Evolutionary conservation across 2,888 invertebrate genomes (phyloP).

Genomic region (Petrolisthes manimaculis): DNA sequence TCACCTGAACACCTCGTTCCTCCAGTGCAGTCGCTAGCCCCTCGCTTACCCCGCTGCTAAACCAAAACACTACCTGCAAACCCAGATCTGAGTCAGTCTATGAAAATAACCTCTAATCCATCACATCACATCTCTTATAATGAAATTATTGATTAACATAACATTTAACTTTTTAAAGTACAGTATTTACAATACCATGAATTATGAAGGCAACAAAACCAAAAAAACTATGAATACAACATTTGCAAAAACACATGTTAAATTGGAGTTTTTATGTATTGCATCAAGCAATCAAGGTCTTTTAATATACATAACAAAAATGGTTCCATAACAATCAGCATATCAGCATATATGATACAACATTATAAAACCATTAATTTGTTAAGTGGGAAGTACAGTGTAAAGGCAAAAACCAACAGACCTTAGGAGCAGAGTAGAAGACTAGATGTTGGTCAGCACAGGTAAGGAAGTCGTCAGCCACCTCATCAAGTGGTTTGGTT

Average conservation of each 20-base stretch:
- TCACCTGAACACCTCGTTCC: slow-evolving; percentile 38
- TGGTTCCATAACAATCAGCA: background rate
- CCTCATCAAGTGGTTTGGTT: slow-evolving; percentile 55
- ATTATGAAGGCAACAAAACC: too few relatives aligned
- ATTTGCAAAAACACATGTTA: too few relatives aligned
- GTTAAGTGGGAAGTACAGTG: background rate
- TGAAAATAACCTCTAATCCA: too few relatives aligned
- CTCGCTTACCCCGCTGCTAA: slow-evolving; percentile 59
- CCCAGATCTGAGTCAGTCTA: too few relatives aligned
- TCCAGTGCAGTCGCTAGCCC: slow-evolving; percentile 42
- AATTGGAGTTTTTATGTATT: background rate
- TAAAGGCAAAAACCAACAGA: background rate
- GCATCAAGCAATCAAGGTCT: too few relatives aligned
- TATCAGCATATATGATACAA: background rate
- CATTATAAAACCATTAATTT: background rate
- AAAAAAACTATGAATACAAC: too few relatives aligned
- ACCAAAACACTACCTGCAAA: slow-evolving; percentile 60
- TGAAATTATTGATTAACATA: too few relatives aligned
- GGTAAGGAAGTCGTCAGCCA: slow-evolving; percentile 52
- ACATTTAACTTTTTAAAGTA: too few relatives aligned
- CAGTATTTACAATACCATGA: too few relatives aligned
- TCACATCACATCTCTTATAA: too few relatives aligned
- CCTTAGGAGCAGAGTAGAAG: slow-evolving; percentile 56
- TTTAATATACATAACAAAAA: background rate
- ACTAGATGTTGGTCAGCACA: slow-evolving; percentile 50